Base-by-base conservation (phyloP, 2,888 invertebrate species). In the Ophion obscuratus region DNA sequence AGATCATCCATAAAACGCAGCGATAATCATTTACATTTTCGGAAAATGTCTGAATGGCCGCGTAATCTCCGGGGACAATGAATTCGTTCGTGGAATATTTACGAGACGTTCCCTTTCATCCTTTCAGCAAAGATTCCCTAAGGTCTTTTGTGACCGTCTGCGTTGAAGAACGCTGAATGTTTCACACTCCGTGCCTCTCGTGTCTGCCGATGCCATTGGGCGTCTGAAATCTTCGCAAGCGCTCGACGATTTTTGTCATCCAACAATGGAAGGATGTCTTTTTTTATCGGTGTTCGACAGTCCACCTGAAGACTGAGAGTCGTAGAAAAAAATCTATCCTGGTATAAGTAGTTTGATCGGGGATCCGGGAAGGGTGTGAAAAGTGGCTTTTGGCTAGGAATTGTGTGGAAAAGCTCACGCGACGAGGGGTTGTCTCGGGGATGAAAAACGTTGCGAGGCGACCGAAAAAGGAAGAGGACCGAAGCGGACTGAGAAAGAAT, bases 221-320 rank as follows among this genome's bases (percentile, higher is more conserved):
- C 20, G 20, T 10, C 64, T 14, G 27, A 76, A 76, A 81, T 84
- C 66, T 40, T 64, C 83, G 83, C 80, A 84, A 83, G 73, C 83
- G 87, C 83, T 87, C 87, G 87, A 87, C 88, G 88, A 89, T 88
- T 90, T 90, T 85, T 74, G 87, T 86, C 86, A 89, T 53, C 36
- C 57, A 88, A 89, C 88, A 90, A 91, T 90, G 90, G 88, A 89
- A 87, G 88, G 84, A 87, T 87, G 67, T 82, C 84, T 84, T 81
- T 82, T 82, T 87, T 84, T 74, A 83, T 85, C 77, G 86, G 74
- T 79, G 81, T 77, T 31, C 24, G 70, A 53, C 62, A 64, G 83
- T 75, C 81, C 78, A 82, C 67, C 82, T 81, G 83, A 70, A 17
- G 57, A 73, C 66, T 17, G n/a, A 61, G 36, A 57, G 47, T 53